A percentile compares a stretch with the other conserved stretches of the same genome.
These are phyloP conservation scores for Pionites leucogaster DNA, from an alignment of 2,113 vertebrate species.

Conservation along the genomic window DNA sequence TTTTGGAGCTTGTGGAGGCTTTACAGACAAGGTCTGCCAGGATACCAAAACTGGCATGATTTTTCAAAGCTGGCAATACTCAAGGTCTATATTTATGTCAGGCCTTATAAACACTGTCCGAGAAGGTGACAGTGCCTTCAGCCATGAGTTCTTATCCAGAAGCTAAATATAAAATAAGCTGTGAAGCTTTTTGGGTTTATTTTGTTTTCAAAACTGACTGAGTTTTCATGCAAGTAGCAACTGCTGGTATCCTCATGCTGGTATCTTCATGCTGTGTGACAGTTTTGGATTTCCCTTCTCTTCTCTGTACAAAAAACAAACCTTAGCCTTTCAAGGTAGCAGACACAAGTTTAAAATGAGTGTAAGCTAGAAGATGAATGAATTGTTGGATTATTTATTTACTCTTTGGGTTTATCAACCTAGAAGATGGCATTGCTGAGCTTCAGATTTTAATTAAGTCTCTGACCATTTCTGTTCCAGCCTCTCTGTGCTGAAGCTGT, in stretches of 20 bases:
- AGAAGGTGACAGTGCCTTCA: neutral
- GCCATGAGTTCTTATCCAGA: neutral
- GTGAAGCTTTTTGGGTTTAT: neutral
- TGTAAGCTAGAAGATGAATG: neutral
- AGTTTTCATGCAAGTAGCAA: neutral
- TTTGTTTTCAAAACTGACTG: neutral
- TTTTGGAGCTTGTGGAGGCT: neutral
- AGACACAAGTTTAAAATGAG: neutral
- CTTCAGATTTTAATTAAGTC: neutral
- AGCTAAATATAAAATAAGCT: neutral
- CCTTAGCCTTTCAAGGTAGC: neutral
- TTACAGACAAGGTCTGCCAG: neutral
- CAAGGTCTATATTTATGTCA: neutral
- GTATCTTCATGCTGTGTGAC: neutral
- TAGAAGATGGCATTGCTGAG: neutral
- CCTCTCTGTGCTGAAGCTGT: neutral
- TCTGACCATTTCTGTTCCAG: neutral
- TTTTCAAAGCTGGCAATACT: neutral
- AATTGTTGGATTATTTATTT: neutral
- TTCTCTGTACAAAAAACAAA: neutral
- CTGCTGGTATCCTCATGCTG: neutral
- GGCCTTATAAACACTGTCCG: neutral
- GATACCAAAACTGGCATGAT: neutral
- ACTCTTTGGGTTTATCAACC: neutral
- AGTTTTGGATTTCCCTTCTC: neutral